Percentiles rank a stretch among this genome's conserved stretches.
phyloP scores from a whole-genome alignment of 1,140 invertebrate genomes.

The Aphidius ervi region DNA sequence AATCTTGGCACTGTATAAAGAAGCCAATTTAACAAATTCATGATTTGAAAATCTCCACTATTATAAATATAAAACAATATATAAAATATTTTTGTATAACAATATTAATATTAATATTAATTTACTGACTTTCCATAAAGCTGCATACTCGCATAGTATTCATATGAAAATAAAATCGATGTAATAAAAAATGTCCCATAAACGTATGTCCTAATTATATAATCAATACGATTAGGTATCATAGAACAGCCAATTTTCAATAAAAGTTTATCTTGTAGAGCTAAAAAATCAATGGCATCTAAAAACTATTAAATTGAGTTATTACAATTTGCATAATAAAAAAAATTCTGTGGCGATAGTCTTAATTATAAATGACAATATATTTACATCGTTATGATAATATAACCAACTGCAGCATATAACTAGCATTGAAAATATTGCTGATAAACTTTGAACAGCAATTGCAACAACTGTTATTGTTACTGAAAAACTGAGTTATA shows the following conservation, averaged over 20 bases:
- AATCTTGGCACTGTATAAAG: slow-evolving; percentile 5
- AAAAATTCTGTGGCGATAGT: no score
- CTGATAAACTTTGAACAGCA: not conserved
- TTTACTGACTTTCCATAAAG: not conserved
- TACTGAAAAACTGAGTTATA: no score
- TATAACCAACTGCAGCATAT: not conserved
- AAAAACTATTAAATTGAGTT: not conserved
- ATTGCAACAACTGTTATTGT: not conserved
- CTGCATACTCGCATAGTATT: not conserved
- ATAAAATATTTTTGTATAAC: not conserved
- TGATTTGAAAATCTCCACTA: not conserved
- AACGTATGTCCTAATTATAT: slow-evolving; percentile 12
- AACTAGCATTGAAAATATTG: slow-evolving; percentile 5
- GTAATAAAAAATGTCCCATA: not conserved
- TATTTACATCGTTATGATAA: slow-evolving; percentile 14
- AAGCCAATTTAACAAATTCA: not conserved
- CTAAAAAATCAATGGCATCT: slow-evolving; percentile 9
- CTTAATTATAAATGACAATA: not conserved
- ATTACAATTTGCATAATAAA: not conserved
- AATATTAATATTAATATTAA: no score
- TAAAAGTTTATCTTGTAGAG: slow-evolving; percentile 9
- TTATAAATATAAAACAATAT: not conserved
- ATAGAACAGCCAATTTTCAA: slow-evolving; percentile 9
- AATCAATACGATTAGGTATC: slow-evolving; percentile 4
- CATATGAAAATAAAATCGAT: not conserved